Evolutionary conservation across 2,797 vertebrate genomes (phyloP).

Genomic region (Taeniopygia guttata): DNA sequence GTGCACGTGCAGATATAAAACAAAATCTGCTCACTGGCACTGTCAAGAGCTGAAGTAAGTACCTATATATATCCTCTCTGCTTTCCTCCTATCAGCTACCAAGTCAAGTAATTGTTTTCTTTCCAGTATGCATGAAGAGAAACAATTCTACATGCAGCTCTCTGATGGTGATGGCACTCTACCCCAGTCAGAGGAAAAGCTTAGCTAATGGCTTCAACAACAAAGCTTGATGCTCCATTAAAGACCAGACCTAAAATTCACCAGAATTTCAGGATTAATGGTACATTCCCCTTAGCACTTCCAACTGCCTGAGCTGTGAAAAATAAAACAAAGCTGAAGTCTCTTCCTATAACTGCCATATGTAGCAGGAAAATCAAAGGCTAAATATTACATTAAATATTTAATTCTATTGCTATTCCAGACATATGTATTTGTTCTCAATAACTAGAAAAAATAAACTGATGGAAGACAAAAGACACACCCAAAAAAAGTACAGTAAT

Average conservation of each 20-base stretch:
- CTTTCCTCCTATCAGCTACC: not conserved
- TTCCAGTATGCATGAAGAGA: not conserved
- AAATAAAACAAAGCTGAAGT: not conserved
- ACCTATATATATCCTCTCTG: not conserved
- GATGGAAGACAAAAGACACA: not conserved
- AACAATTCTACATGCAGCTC: not conserved
- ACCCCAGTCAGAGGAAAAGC: not conserved
- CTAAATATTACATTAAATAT: not conserved
- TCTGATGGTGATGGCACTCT: not conserved
- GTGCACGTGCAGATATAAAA: not conserved
- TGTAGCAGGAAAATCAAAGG: not conserved
- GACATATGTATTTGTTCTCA: not conserved
- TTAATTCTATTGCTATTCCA: not conserved
- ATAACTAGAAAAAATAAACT: not conserved
- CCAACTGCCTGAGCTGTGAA: not conserved
- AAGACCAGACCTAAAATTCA: not conserved
- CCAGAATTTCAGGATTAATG: not conserved
- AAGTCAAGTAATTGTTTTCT: not conserved
- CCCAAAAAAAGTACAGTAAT: not conserved
- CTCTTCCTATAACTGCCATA: not conserved
- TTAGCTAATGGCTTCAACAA: not conserved
- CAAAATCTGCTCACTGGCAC: not conserved
- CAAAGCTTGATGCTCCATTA: not conserved
- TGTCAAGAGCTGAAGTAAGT: not conserved
- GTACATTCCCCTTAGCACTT: not conserved